These are phyloP conservation scores for Tapirus indicus DNA, from an alignment of 2,797 vertebrate species.

Conservation along the genomic window DNA sequence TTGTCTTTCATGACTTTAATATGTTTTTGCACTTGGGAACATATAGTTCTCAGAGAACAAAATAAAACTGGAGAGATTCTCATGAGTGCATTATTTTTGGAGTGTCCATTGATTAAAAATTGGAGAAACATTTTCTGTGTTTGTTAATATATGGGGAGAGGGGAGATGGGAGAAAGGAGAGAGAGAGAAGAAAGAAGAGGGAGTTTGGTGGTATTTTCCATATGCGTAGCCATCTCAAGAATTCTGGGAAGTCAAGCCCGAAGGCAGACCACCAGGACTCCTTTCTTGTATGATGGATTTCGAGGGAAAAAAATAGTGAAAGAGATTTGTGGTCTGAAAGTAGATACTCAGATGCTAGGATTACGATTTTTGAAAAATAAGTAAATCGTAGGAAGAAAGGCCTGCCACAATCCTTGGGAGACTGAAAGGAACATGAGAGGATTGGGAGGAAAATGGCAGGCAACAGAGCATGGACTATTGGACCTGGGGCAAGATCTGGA, in stretches of 20 bases:
- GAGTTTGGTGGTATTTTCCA: rapidly evolving
- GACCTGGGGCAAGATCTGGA: not conserved
- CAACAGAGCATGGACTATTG: not conserved
- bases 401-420: not conserved
- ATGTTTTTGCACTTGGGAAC: not conserved
- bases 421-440: not conserved
- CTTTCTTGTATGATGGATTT: not conserved
- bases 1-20: not conserved
- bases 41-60: not conserved
- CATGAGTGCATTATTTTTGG: not conserved
- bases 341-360: not conserved
- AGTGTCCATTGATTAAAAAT: not conserved
- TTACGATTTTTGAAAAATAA: not conserved
- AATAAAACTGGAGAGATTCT: not conserved
- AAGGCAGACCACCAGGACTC: not conserved
- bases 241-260: not conserved
- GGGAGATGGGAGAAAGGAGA: not conserved
- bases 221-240: not conserved
- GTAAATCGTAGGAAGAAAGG: not conserved
- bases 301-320: not conserved
- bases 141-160: not conserved
- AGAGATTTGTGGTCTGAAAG: not conserved
- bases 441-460: not conserved
- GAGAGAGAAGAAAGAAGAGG: not conserved
- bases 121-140: not conserved